Evolutionary conservation across 2,797 vertebrate species (phyloP).

Genomic region (Bucorvus abyssinicus): DNA sequence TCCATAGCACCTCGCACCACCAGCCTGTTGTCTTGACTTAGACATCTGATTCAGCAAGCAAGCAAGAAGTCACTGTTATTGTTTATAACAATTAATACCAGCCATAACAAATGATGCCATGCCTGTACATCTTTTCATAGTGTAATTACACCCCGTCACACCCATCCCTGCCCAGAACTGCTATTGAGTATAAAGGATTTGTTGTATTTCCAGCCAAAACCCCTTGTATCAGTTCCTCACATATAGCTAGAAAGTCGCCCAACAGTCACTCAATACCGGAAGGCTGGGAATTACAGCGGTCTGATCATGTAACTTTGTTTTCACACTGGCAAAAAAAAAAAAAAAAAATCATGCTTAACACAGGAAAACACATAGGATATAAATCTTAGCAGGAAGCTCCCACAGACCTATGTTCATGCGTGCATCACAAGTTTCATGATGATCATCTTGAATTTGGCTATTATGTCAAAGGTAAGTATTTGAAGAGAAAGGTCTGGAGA

Average conservation of each 20-base stretch:
- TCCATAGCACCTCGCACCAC: not conserved
- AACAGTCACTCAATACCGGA: not conserved
- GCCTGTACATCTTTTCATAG: not conserved
- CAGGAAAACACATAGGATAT: not conserved
- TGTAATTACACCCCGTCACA: rapidly evolving
- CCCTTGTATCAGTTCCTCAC: not conserved
- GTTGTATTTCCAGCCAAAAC: not conserved
- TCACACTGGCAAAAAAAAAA: not conserved
- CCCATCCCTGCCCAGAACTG: not conserved
- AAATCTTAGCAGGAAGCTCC: slow-evolving; percentile 9
- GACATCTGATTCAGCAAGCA: not conserved
- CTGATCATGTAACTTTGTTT: not conserved
- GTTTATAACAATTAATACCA: not conserved
- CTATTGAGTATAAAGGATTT: not conserved
- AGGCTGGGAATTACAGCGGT: not conserved
- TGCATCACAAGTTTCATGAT: not conserved
- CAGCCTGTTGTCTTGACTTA: not conserved
- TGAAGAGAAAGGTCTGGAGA: not conserved
- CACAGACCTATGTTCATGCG: not conserved
- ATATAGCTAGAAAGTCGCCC: not conserved
- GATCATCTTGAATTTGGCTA: not conserved
- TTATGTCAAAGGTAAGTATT: not conserved
- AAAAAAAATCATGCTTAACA: not conserved
- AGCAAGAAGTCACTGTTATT: not conserved
- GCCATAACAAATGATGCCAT: not conserved